Conservation (phyloP, 53 echinoderm and acorn worm species). For the Hippasteria phrygiana region DNA sequence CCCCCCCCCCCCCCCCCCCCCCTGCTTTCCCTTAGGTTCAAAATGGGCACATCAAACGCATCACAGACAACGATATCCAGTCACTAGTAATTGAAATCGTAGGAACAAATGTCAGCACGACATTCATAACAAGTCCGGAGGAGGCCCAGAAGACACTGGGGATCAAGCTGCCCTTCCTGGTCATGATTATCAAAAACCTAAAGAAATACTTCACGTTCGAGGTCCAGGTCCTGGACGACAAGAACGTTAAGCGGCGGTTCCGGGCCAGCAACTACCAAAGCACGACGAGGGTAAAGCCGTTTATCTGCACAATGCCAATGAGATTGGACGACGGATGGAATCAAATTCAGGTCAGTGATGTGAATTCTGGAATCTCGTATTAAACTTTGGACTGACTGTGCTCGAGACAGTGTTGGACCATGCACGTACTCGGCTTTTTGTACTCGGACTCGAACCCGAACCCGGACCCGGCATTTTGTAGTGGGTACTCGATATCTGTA, state of each 20-base stretch:
- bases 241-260: constrained; percentile 95
- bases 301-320: constrained; percentile 99
- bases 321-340: constrained; percentile 99
- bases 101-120: constrained; percentile 99
- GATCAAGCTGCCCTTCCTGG: constrained; percentile 95
- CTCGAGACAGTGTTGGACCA: too few relatives aligned
- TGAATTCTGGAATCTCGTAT: neutral
- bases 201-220: constrained; percentile 99
- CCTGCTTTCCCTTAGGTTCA: constrained; percentile 71
- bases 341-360: constrained; percentile 92
- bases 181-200: constrained; percentile 99
- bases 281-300: constrained; percentile 98
- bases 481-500: too few relatives aligned
- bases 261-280: constrained; percentile 99
- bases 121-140: constrained; percentile 87
- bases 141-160: constrained; percentile 86
- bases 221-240: constrained; percentile 97
- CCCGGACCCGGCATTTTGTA: too few relatives aligned
- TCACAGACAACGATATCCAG: constrained; percentile 99
- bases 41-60: constrained; percentile 99
- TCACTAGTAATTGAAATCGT: constrained; percentile 95
- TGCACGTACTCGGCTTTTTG: too few relatives aligned
- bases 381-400: too few relatives aligned
- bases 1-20: too few relatives aligned
- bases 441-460: too few relatives aligned